phyloP scores from a whole-genome alignment of 2,113 vertebrate genomes.

The Paramisgurnus dabryanus region DNA sequence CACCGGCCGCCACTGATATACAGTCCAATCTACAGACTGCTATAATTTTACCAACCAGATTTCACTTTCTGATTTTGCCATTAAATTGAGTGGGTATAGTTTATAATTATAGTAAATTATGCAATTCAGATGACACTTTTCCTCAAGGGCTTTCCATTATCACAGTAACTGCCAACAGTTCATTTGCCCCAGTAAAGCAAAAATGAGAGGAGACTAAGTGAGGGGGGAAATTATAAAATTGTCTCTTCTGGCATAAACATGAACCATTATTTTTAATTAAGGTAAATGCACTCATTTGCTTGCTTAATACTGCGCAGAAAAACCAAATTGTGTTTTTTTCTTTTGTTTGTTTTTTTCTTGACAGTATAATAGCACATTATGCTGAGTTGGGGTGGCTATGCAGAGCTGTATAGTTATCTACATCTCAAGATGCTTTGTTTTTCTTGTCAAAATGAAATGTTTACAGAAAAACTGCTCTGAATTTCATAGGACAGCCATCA shows the following conservation, averaged over 20 bases:
- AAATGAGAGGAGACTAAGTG: constrained; percentile 6
- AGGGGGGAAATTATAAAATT: constrained; percentile 51
- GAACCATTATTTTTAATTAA: constrained; percentile 52
- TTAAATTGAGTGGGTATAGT: neutral
- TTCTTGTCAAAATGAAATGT: neutral
- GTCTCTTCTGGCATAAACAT: constrained; percentile 49
- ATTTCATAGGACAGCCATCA: neutral
- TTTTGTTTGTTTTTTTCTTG: neutral
- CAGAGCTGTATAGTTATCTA: no score
- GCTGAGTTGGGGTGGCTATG: no score
- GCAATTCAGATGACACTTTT: constrained; percentile 17
- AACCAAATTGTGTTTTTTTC: constrained; percentile 46
- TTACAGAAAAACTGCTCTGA: neutral
- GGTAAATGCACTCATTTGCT: constrained; percentile 54
- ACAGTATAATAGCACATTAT: neutral
- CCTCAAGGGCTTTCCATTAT: constrained; percentile 44
- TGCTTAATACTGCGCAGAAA: constrained; percentile 54
- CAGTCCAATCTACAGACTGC: no score
- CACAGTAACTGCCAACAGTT: constrained; percentile 38
- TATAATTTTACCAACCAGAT: neutral
- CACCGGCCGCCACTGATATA: no score
- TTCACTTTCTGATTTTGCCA: neutral
- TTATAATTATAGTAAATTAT: constrained; percentile 53
- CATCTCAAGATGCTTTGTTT: no score
- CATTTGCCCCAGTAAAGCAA: constrained; percentile 49